Evolutionary conservation across 2,888 invertebrate species (phyloP), one percentile per base, ranked within the genome.

Genomic region (Galeruca laticollis): DNA sequence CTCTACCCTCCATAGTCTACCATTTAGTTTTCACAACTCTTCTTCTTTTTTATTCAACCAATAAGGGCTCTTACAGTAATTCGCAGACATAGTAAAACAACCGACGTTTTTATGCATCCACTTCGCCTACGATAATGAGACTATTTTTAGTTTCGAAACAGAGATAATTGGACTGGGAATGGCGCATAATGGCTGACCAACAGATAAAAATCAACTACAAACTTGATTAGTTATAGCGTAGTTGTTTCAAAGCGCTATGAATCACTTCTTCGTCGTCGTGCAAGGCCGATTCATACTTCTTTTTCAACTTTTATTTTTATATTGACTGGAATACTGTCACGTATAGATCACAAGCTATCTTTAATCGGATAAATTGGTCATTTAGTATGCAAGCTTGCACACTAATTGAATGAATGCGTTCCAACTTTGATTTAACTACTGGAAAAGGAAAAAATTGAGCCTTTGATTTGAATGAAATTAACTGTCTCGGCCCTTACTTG

Each of bases 101-200:
- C 18, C 26, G n/a, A 56, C 43, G 54, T 54, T 33, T 54, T 63
- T 63, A 40, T 68, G 56, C 54, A 35, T 63, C 51, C 51, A 68
- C 59, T 35, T 35, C 35, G 18, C 68, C 64, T 21, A 43, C 60
- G 26, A 69, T 69, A 69, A 69, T 60, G 69, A 69, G 52, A 47
- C 69, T 64, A 69, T 69, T 69, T 69, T 60, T 59, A 69, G 69
- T 64, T 35, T 54, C 20, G 37, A 60, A 64, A 60, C 63, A 33
- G 56, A 56, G 60, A 69, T 69, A 69, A 69, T 69, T 69, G 65
- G 69, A 35, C 52, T 60, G 60, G 37, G 52, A 65, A 56, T 54
- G 56, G 69, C 60, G 60, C 31, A 60, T 69, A 69, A 69, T 69
- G 65, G 69, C 49, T 43, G 59, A 65, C 57, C 49, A 47, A 59